Conservation (phyloP, 2,888 invertebrate genomes). For the Philonicus albiceps region DNA sequence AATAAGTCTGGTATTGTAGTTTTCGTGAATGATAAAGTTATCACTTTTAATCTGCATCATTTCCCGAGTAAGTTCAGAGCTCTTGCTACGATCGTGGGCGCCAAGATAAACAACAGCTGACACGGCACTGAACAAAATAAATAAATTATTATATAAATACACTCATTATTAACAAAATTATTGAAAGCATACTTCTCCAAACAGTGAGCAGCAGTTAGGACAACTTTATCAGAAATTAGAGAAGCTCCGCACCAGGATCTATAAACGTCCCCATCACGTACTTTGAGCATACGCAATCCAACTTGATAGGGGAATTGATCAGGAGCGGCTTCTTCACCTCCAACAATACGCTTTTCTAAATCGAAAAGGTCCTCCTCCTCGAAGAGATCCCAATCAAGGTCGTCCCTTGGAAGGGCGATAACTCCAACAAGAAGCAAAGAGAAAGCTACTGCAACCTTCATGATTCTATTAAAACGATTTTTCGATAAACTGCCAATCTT, state of each 20-base stretch:
- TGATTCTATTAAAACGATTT: background rate
- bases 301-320: conserved; percentile 48
- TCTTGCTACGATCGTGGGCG: conserved; percentile 15
- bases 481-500: background rate
- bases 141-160: background rate
- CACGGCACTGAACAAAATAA: background rate
- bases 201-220: conserved; percentile 46
- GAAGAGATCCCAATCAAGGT: background rate
- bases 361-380: background rate
- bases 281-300: background rate
- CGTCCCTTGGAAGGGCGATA: background rate
- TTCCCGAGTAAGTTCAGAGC: background rate
- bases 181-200: background rate
- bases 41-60: background rate
- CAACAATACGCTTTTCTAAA: conserved; percentile 40
- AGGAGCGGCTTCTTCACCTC: conserved; percentile 44
- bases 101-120: conserved; percentile 26
- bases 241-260: conserved; percentile 43
- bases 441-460: background rate
- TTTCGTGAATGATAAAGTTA: conserved; percentile 57
- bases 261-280: background rate
- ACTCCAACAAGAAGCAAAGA: background rate
- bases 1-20: conserved; percentile 57
- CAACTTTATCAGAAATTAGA: conserved; percentile 29
- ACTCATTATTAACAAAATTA: background rate